Base-by-base conservation (phyloP, 2,113 vertebrate species). In the Centrocercus urophasianus region DNA sequence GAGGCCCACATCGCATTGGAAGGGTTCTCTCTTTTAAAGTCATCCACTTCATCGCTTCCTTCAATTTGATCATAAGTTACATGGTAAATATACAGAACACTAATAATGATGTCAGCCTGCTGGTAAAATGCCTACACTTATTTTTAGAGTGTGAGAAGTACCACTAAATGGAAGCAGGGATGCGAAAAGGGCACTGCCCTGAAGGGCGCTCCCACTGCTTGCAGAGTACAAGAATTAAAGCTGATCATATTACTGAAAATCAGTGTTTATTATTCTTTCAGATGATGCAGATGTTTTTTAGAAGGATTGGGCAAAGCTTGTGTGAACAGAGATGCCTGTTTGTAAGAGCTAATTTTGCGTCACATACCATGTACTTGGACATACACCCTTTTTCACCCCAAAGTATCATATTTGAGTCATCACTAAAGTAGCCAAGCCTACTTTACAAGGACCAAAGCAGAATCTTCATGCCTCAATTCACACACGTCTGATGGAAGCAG, bases 51-150 rank as follows among this genome's bases (percentile, higher is more conserved):
- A 56, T 88, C 22, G 64, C 77, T 93, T 96, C 91, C 93, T 91
- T 87, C 45, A 63, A 60, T 42, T 64, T 14, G 2, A 73, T 83
- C 56, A 59, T 42, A 38, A 45, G 6, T 72, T 75, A 42, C 7
- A 19, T 6, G 8, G 67, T 54, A 83, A 88, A 85, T 19, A 87
- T 0, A 0, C 17, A 86, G 45, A 84, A 43, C 6, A 6, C 87
- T 66, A 65, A 73, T 13, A 86, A 84, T 89, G 85, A 89, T 71
- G 85, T 89, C 69, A 87, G 73, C 36, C 76, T 66, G 77, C 61
- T 94, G 80, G 76, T 83, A 76, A 93, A 90, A 93, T 78, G 86
- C 69, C 85, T 54, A 74, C 45, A 56, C 40, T 86, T 92, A 54
- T 61, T 96, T 90, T 85, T 85, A 83, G 83, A 69, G 83, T 85